Conservation (phyloP, 2,888 invertebrate species). For the Gisinianus flammeolus region DNA sequence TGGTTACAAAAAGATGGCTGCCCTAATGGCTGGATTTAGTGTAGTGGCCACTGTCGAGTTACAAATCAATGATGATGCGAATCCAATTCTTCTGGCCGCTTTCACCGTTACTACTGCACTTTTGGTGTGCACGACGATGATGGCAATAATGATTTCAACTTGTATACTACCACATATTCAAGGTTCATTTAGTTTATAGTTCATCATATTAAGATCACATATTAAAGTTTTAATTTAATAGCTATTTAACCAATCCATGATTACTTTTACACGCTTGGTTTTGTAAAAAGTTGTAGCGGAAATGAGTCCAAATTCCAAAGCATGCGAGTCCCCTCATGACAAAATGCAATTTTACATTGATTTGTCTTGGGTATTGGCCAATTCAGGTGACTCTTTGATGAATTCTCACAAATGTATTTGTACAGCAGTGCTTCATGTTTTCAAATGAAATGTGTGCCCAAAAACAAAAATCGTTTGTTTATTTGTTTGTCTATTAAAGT, state of each 20-base stretch:
- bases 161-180: conserved; percentile 56
- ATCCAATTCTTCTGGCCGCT: conserved; percentile 53
- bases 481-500: too few relatives aligned
- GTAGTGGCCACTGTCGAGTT: conserved; percentile 6
- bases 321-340: conserved; percentile 53
- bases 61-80: conserved; percentile 53
- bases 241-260: too few relatives aligned
- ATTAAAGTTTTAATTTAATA: too few relatives aligned
- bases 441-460: too few relatives aligned
- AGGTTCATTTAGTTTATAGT: neutral
- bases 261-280: too few relatives aligned
- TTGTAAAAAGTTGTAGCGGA: conserved; percentile 48
- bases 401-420: too few relatives aligned
- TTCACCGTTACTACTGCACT: conserved; percentile 53
- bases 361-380: conserved; percentile 55
- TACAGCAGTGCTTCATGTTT: too few relatives aligned
- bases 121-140: conserved; percentile 49
- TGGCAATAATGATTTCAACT: conserved; percentile 57
- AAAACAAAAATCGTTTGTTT: too few relatives aligned
- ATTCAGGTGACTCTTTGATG: too few relatives aligned
- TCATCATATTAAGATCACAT: too few relatives aligned
- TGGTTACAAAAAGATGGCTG: too few relatives aligned
- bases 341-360: conserved; percentile 56
- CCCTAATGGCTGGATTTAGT: neutral
- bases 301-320: conserved; percentile 44